Conservation (phyloP, 2,888 invertebrate species). For the Euclidia mi region DNA sequence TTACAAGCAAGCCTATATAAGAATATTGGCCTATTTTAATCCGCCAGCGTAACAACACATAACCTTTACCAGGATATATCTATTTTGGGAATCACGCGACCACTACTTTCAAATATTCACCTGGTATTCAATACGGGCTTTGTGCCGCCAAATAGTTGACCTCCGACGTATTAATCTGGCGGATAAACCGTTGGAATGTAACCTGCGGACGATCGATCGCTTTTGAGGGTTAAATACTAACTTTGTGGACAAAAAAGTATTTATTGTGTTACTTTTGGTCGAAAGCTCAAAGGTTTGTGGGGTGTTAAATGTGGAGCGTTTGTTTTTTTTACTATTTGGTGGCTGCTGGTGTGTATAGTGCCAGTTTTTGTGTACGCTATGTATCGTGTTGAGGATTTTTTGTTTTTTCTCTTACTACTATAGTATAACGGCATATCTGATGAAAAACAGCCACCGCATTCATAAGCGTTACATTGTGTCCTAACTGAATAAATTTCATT, state of each 20-base stretch:
- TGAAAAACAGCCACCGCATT: too few species aligned
- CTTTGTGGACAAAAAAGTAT: conserved; percentile 37
- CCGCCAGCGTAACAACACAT: neutral
- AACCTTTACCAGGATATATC: conserved; percentile 5
- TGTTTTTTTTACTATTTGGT: neutral
- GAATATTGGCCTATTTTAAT: too few species aligned
- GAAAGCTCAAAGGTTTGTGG: conserved; percentile 11
- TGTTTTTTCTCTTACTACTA: too few species aligned
- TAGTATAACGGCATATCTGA: too few species aligned
- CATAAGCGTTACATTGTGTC: too few species aligned
- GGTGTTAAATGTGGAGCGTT: conserved; percentile 14
- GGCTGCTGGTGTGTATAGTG: neutral
- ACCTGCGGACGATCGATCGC: conserved; percentile 42
- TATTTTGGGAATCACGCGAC: conserved; percentile 18
- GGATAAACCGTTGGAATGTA: conserved; percentile 56
- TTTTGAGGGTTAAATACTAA: conserved; percentile 41
- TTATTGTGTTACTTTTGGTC: conserved; percentile 23
- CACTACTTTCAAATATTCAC: conserved; percentile 53
- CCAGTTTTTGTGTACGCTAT: neutral
- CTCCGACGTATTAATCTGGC: conserved; percentile 48
- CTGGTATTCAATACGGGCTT: conserved; percentile 56
- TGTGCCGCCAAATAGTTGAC: conserved; percentile 58
- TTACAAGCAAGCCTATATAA: too few species aligned
- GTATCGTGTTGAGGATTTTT: too few species aligned
- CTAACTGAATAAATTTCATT: too few species aligned